These are phyloP conservation scores for Elmis aenea DNA, from an alignment of 2,888 invertebrate genomes.

Conservation along the genomic window DNA sequence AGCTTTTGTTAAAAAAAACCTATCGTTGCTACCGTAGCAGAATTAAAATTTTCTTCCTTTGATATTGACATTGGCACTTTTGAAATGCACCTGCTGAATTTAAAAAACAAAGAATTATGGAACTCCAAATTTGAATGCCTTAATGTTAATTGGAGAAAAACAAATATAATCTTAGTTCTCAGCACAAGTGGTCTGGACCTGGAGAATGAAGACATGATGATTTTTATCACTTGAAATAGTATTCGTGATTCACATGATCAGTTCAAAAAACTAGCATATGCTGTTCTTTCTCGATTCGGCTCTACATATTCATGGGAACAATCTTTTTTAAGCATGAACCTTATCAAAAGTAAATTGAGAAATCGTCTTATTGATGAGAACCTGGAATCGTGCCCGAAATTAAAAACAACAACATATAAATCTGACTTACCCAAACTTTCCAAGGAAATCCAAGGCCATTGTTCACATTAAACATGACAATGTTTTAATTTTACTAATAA, in stretches of 20 bases:
- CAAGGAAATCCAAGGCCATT: constrained; percentile 5
- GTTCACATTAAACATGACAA: constrained; percentile 2
- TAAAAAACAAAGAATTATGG: constrained; percentile 3
- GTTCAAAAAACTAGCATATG: constrained; percentile 22
- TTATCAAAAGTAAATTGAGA: too few species aligned
- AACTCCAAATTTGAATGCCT: constrained; percentile 1
- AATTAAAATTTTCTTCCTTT: too few species aligned
- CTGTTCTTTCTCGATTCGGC: constrained; percentile 13
- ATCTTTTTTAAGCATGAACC: constrained; percentile 22
- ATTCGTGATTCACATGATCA: constrained; percentile 31
- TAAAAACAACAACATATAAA: constrained; percentile 2
- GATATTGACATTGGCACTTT: too few species aligned
- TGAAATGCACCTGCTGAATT: constrained; percentile 27
- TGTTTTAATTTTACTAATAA: neutral
- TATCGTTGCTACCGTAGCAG: too few species aligned
- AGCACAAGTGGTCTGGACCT: constrained; percentile 7
- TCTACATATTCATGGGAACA: constrained; percentile 19
- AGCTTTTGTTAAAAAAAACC: too few species aligned
- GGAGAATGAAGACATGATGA: too few species aligned
- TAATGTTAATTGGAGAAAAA: too few species aligned
- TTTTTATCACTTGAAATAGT: too few species aligned
- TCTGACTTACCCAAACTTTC: constrained; percentile 4
- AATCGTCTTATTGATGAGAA: too few species aligned
- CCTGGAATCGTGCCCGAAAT: too few species aligned
- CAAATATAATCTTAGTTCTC: too few species aligned